Percentiles rank a stretch among this genome's conserved stretches.
Evolutionary conservation across 2,888 invertebrate genomes (phyloP).

Genomic region (Malthinus seriepunctatus): DNA sequence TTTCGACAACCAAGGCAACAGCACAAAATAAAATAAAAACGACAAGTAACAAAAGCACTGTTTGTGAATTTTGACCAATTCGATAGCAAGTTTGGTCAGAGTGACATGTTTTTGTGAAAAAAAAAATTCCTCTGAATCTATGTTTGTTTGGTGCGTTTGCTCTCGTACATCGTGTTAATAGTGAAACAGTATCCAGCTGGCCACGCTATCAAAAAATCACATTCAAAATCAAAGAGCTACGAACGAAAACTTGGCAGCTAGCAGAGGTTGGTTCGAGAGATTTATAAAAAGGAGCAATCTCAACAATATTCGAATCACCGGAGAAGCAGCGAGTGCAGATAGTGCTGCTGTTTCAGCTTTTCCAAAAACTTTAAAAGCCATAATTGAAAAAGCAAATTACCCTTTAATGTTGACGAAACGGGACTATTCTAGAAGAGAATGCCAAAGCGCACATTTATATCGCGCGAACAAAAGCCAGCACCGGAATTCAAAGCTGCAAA

Average conservation of each 20-base stretch:
- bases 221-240: background rate
- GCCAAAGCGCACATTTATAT: constrained; percentile 21
- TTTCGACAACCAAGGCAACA: no score
- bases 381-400: constrained; percentile 17
- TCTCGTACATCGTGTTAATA: no score
- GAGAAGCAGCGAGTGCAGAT: constrained; percentile 34
- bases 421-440: constrained; percentile 27
- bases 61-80: no score
- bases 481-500: constrained; percentile 40
- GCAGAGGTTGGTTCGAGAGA: constrained; percentile 31
- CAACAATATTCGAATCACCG: constrained; percentile 30
- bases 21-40: no score
- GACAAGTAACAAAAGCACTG: no score
- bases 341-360: constrained; percentile 16
- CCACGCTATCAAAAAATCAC: no score
- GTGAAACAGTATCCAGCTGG: no score
- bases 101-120: no score
- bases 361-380: background rate
- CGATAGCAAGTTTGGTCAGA: no score
- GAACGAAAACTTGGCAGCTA: constrained; percentile 3
- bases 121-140: no score
- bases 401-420: constrained; percentile 28
- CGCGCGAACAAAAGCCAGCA: constrained; percentile 26
- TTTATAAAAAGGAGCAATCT: constrained; percentile 32
- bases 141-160: no score